These are phyloP conservation scores for Antheraea mylitta DNA, from an alignment of 1,140 invertebrate genomes.

Conservation along the genomic window DNA sequence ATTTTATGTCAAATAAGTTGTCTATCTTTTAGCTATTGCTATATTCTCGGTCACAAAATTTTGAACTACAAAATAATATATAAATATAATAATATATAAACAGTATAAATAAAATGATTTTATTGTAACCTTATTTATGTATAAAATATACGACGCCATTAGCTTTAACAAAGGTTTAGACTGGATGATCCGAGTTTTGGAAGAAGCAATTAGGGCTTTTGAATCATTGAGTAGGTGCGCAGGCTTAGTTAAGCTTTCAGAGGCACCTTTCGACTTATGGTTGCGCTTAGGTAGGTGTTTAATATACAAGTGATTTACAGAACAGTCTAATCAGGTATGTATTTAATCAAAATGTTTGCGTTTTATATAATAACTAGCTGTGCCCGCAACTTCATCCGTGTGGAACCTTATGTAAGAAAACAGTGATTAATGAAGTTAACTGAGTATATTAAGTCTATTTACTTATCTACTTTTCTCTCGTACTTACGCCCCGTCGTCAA, in stretches of 20 bases:
- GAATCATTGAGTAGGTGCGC: slow-evolving; percentile 33
- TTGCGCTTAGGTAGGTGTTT: slow-evolving; percentile 14
- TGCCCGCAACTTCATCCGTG: too few relatives aligned
- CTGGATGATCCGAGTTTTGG: slow-evolving; percentile 33
- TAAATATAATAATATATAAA: too few relatives aligned
- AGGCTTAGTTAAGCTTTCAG: slow-evolving; percentile 32
- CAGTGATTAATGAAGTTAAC: too few relatives aligned
- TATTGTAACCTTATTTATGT: slow-evolving; percentile 15
- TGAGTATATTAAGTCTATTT: too few relatives aligned
- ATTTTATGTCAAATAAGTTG: too few relatives aligned
- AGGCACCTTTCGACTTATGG: slow-evolving; percentile 23
- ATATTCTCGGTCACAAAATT: too few relatives aligned
- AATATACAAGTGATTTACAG: slow-evolving; percentile 7
- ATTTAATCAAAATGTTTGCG: background rate
- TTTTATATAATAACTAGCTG: background rate
- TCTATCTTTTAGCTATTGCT: too few relatives aligned
- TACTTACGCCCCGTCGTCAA: too few relatives aligned
- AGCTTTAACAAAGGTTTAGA: slow-evolving; percentile 28
- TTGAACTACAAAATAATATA: background rate
- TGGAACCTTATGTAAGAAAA: too few relatives aligned
- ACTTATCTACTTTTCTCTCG: too few relatives aligned
- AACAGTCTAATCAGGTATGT: background rate
- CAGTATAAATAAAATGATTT: slow-evolving; percentile 1
- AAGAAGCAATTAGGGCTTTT: slow-evolving; percentile 37
- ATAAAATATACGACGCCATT: slow-evolving; percentile 25